Base-by-base conservation (phyloP, 37 sponge, comb jelly and placozoan genomes). In the Hormiphora californensis region DNA sequence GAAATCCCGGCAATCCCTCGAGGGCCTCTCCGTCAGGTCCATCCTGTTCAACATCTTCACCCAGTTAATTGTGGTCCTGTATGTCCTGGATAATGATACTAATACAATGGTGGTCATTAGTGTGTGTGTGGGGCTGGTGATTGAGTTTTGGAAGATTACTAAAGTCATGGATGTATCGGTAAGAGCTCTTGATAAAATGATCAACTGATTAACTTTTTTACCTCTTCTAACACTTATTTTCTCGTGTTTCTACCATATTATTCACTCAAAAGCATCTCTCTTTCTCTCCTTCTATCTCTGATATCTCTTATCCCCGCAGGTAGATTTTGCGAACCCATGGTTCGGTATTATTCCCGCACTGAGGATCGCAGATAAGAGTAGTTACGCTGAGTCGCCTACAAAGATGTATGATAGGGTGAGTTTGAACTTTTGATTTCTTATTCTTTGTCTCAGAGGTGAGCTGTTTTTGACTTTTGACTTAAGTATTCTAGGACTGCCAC, bases 71-170 rank as follows among this genome's bases (percentile, higher is more conserved):
- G 98, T 97, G 0, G 86, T 97, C 40, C 91, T 97, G 54, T 97
- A 97, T 88, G 93, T 97, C 9, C 67, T 97, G 63, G 98, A 97
- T 87, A 94, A 94, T 85, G 98, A 97, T 81, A 94, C 98, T 12
- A 97, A 94, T 90, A 57, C 41, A 4, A 88, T 97, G 49, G 86
- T 97, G 86, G 92, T 94, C 69, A 87, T 97, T 85, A 90, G 91
- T 36, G 88, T 90, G 7, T 91, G 91, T 46, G 63, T 97, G 3
- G 93, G 93, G 8, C 89, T 97, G 46, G 69, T 86, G 9, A 97
- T 97, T 69, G 98, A 97, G 31, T 9, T 91, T 37, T 97, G 98
- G 98, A 97, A 97, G 65, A 90, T 97, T 17, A 94, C 98, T 12
- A 97, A 97, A 88, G 98, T 97, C 44, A 88, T 89, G n/a, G 54